Base-by-base conservation (phyloP, 2,888 invertebrate species). In the Scelioninae gen. 1 region DNA sequence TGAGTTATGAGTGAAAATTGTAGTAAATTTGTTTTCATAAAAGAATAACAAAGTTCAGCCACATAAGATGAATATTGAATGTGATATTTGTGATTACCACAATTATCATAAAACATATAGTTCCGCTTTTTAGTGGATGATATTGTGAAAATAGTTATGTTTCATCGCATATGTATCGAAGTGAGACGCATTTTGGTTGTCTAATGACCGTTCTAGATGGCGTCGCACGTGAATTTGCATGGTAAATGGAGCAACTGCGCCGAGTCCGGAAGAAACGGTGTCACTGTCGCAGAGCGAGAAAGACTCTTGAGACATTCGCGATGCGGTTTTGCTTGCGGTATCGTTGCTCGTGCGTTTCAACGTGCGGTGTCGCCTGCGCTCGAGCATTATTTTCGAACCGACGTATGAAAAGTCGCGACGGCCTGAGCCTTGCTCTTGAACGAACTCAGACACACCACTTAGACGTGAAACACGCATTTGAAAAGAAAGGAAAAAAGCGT, bases 301-400 rank as follows among this genome's bases (percentile, higher is more conserved):
- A 68, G 58, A 80, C 69, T 77, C 71, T 68, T 38, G 69, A 60
- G 58, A 34, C 51, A 51, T 51, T 45, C 1, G 68, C 23, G 40
- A 31, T 75, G 79, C 23, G 77, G 83, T 77, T 84, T 72, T 51
- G 58, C 53, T 55, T 31, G 71, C 68, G 56, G 78, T 56, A 45
- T 62, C 45, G 60, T 32, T 23, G 69, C 81, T 65, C 81, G 77
- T 74, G 68, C 68, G 63, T 53, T 53, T 65, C 76, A 38, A 51
- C 16, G 63, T 49, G 38, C 63, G 43, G 45, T 23, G n/a, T 51
- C 58, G 55, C 72, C 66, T 43, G 53, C 38, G 60, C 55, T 43
- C 45, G 58, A 29, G 68, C 16, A 74, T 77, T 82, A 78, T 82
- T 78, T 75, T 74, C 65, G 45, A 71, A 58, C 55, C 69, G 23